Percentiles rank a stretch among this genome's conserved stretches.
These are phyloP conservation scores for Actinostola sp. DNA, from an alignment of 92 coral and sea anemone genomes.

Conservation along the genomic window DNA sequence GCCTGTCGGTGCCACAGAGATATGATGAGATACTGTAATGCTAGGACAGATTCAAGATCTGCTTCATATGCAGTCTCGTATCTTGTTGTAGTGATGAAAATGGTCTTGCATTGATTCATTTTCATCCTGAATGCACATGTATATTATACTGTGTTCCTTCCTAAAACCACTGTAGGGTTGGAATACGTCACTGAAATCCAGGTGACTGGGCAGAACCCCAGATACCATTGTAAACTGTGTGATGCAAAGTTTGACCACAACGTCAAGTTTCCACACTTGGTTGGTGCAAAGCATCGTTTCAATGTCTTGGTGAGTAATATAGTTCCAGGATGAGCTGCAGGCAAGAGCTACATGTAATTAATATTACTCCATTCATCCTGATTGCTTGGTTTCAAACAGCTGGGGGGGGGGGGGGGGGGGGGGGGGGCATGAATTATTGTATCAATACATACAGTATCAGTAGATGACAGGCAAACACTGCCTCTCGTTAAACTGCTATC, in stretches of 20 bases:
- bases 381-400: conserved; percentile 4
- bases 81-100: conserved; percentile 19
- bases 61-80: not conserved
- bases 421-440: too few species aligned
- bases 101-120: conserved; percentile 15
- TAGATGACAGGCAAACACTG: too few species aligned
- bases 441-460: too few species aligned
- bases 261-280: conserved; percentile 99
- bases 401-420: not conserved
- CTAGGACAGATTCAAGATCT: not conserved
- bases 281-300: conserved; percentile 99
- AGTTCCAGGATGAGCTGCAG: not conserved
- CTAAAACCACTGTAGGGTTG: conserved; percentile 88
- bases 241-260: conserved; percentile 99
- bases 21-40: not conserved
- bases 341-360: not conserved
- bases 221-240: conserved; percentile 97
- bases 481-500: too few species aligned
- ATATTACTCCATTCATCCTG: not conserved
- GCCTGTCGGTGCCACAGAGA: too few species aligned
- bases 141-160: conserved; percentile 36
- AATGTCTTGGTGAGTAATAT: conserved; percentile 96
- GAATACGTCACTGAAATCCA: conserved; percentile 99
- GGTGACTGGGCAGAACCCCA: conserved; percentile 98
- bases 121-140: conserved; percentile 24